These are phyloP conservation scores for Echinometra lucunter DNA, from an alignment of 53 echinoderm and acorn worm genomes.

Conservation along the genomic window DNA sequence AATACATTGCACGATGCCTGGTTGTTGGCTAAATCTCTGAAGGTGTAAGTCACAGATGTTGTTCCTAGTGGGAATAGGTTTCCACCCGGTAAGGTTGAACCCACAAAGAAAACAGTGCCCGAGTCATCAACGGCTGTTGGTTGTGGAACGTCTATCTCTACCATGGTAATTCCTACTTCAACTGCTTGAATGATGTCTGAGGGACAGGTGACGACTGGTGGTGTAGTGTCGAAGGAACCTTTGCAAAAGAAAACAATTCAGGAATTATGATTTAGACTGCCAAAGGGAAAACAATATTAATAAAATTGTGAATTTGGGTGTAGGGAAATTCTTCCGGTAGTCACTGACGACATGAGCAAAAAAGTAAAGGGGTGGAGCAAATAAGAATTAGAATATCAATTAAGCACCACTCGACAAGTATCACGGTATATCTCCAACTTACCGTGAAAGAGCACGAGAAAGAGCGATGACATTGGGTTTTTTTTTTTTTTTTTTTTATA, in stretches of 20 bases:
- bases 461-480: too few relatives aligned
- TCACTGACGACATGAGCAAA: too few relatives aligned
- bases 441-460: too few relatives aligned
- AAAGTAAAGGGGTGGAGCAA: too few relatives aligned
- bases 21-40: background rate
- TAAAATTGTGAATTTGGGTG: too few relatives aligned
- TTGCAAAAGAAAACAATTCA: background rate
- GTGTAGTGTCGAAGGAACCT: background rate
- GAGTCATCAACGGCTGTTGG: background rate
- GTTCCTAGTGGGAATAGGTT: background rate
- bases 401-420: too few relatives aligned
- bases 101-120: background rate
- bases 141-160: background rate
- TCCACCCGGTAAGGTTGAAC: background rate
- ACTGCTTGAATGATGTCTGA: background rate
- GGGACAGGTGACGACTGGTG: background rate
- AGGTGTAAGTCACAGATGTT: constrained; percentile 7
- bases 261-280: background rate
- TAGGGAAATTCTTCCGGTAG: too few relatives aligned
- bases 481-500: too few relatives aligned
- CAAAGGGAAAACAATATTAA: too few relatives aligned
- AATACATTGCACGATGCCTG: background rate
- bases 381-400: too few relatives aligned
- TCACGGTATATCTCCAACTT: too few relatives aligned
- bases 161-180: background rate